These are phyloP conservation scores for Lepidostoma basale DNA, from an alignment of 1,140 invertebrate genomes.

Conservation along the genomic window DNA sequence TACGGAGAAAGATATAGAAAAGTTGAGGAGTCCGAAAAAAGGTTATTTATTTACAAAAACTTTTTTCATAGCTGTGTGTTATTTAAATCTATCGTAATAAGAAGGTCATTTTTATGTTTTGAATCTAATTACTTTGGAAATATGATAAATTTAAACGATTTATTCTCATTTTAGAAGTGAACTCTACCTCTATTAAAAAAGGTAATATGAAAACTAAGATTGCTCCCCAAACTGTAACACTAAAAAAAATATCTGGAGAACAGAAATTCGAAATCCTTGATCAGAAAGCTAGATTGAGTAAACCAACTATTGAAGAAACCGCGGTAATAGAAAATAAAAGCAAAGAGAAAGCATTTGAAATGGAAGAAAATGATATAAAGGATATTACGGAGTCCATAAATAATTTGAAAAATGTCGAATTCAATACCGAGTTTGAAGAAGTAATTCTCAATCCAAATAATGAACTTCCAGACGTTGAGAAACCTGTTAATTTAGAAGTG, in stretches of 20 bases:
- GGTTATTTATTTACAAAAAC: constrained; percentile 24
- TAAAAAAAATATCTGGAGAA: constrained; percentile 31
- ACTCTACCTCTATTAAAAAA: constrained; percentile 11
- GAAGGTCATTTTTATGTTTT: not conserved
- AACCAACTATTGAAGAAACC: not conserved
- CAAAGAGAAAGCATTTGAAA: not conserved
- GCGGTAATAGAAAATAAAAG: not conserved
- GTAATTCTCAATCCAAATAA: constrained; percentile 50
- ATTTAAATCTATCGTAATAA: not conserved
- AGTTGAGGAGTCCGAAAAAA: constrained; percentile 34
- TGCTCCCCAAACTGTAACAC: constrained; percentile 18
- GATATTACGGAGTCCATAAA: constrained; percentile 28
- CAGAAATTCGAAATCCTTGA: constrained; percentile 36
- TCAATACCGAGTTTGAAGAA: constrained; percentile 32
- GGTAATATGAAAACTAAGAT: constrained; percentile 26
- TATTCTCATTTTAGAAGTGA: constrained; percentile 26
- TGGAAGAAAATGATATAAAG: not conserved
- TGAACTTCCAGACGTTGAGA: constrained; percentile 52
- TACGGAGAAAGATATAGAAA: constrained; percentile 43
- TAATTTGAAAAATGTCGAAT: constrained; percentile 37
- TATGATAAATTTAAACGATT: not conserved
- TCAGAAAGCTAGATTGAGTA: constrained; percentile 31
- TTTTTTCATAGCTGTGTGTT: not conserved
- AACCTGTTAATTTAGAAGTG: constrained; percentile 63
- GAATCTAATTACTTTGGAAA: not conserved